Evolutionary conservation across 2,888 invertebrate species (phyloP).

Genomic region (Mystacides longicornis): DNA sequence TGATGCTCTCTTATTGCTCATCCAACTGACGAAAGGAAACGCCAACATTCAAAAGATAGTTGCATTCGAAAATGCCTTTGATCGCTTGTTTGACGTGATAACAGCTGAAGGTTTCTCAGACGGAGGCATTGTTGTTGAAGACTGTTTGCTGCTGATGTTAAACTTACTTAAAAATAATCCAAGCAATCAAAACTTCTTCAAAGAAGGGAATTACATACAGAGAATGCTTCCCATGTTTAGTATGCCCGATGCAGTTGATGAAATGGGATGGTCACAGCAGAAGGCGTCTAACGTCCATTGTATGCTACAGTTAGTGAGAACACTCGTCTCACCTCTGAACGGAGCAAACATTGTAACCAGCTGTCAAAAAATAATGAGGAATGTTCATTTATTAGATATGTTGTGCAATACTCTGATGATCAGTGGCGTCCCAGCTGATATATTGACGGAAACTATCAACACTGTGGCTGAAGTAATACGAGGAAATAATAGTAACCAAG

Average conservation of each 20-base stretch:
- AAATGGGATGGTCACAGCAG: slow-evolving; percentile 83
- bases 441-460: slow-evolving; percentile 91
- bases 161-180: slow-evolving; percentile 92
- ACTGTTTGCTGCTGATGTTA: slow-evolving; percentile 87
- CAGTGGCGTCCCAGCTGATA: slow-evolving; percentile 92
- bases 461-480: slow-evolving; percentile 91
- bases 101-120: slow-evolving; percentile 86
- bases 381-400: slow-evolving; percentile 71
- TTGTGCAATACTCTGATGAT: slow-evolving; percentile 91
- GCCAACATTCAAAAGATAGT: slow-evolving; percentile 98
- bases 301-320: slow-evolving; percentile 82
- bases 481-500: slow-evolving; percentile 85
- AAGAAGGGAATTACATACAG: slow-evolving; percentile 95
- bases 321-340: slow-evolving; percentile 90
- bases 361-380: slow-evolving; percentile 86
- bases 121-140: slow-evolving; percentile 97
- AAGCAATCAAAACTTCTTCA: slow-evolving; percentile 97
- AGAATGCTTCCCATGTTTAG: slow-evolving; percentile 83
- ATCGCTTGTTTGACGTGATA: slow-evolving; percentile 89
- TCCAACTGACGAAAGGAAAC: slow-evolving; percentile 86
- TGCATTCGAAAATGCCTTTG: slow-evolving; percentile 98
- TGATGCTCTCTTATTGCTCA: slow-evolving; percentile 84
- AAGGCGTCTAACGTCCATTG: slow-evolving; percentile 92
- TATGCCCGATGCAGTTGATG: slow-evolving; percentile 62
- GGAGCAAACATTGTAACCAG: slow-evolving; percentile 71